A percentile compares a stretch with the other conserved stretches of the same genome.
Evolutionary conservation across 2,888 invertebrate species (phyloP).

Genomic region (Amiota minor): DNA sequence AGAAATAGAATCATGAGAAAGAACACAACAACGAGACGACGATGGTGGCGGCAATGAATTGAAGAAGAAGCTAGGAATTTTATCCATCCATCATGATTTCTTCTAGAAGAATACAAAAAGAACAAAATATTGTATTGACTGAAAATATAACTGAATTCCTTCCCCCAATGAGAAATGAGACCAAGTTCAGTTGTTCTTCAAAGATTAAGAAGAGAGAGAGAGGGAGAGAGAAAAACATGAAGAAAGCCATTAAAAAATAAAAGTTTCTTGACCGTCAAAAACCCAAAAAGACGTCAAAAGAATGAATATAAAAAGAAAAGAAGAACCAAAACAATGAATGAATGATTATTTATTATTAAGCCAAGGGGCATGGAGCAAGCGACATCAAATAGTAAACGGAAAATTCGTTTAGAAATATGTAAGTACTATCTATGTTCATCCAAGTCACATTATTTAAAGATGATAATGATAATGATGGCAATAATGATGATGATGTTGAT

Average conservation of each 20-base stretch:
- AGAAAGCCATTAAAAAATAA: constrained; percentile 3
- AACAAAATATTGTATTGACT: background rate
- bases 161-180: background rate
- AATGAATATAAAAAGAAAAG: background rate
- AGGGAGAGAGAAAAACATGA: background rate
- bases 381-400: background rate
- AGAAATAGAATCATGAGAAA: background rate
- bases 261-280: constrained; percentile 22
- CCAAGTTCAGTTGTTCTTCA: constrained; percentile 6
- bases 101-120: constrained; percentile 4
- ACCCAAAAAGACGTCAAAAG: background rate
- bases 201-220: background rate
- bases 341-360: background rate
- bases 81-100: constrained; percentile 7
- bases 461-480: too few relatives aligned
- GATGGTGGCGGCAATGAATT: background rate
- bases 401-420: constrained; percentile 3
- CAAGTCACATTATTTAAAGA: background rate
- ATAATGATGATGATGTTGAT: background rate
- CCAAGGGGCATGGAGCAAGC: background rate
- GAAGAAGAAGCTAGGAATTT: background rate
- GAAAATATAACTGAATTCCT: background rate
- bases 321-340: background rate
- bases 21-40: too few relatives aligned
- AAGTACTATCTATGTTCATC: too few relatives aligned